Evolutionary conservation across 64 coral and sea anemone genomes (phyloP).

Genomic region (Montipora cactus): DNA sequence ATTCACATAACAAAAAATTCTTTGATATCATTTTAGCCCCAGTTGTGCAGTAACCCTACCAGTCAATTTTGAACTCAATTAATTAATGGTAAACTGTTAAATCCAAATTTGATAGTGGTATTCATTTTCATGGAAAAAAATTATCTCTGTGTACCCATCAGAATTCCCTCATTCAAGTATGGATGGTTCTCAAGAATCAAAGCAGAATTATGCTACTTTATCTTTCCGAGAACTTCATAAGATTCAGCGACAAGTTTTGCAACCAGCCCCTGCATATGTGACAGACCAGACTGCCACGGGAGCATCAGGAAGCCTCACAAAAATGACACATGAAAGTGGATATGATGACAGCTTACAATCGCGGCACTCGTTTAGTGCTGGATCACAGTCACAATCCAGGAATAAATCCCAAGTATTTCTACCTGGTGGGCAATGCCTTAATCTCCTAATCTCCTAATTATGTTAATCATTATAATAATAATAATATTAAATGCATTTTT

Average conservation of each 20-base stretch:
- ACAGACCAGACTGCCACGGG: slow-evolving; percentile 50
- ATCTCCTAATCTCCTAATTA: background rate
- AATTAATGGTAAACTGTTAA: too few relatives aligned
- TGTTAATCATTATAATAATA: too few relatives aligned
- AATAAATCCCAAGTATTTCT: slow-evolving; percentile 81
- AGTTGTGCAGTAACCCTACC: too few relatives aligned
- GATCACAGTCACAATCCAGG: slow-evolving; percentile 64
- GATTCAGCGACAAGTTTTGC: slow-evolving; percentile 83
- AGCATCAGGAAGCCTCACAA: slow-evolving; percentile 34
- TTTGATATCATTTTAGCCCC: too few relatives aligned
- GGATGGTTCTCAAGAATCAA: slow-evolving; percentile 61
- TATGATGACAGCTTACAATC: slow-evolving; percentile 63
- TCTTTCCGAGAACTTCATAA: slow-evolving; percentile 91
- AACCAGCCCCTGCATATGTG: slow-evolving; percentile 71
- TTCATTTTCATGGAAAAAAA: background rate
- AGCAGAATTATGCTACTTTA: slow-evolving; percentile 71
- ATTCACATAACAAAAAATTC: too few relatives aligned
- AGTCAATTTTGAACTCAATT: too few relatives aligned
- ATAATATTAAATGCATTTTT: too few relatives aligned
- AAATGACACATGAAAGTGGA: slow-evolving; percentile 17
- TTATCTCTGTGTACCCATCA: background rate
- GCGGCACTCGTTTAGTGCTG: slow-evolving; percentile 82
- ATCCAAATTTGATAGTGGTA: too few relatives aligned
- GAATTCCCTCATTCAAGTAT: slow-evolving; percentile 83
- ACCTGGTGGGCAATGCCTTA: slow-evolving; percentile 65